Evolutionary conservation across 1,140 invertebrate species (phyloP), one percentile per base, ranked within the genome.

Genomic region (Drosophila simulans): DNA sequence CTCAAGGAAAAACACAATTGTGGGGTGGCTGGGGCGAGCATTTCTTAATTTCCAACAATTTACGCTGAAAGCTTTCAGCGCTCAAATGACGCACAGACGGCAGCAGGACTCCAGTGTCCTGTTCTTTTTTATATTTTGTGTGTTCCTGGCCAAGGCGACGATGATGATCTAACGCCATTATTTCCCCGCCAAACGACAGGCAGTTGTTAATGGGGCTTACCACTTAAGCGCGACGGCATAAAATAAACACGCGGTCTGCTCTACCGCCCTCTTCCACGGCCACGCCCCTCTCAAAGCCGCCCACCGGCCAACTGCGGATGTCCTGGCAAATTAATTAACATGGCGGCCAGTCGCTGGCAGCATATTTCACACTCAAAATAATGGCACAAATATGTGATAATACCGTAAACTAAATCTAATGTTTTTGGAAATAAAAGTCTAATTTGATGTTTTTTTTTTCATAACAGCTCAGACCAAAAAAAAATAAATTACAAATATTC

Each of bases 291-390:
- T 8, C 0, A 7, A 7, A 10, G 0, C 13, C 7, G 2, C 25
- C 49, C 39, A 12, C 2, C 11, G 35, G 20, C 51, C 51, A 40
- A 13, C 56, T 69, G 57, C 84, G 85, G 68, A 89, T 88, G 84
- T 89, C 84, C 84, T 84, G 84, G 85, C 84, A 89, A 89, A 89
- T 89, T 89, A 89, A 89, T 89, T 89, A 89, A 89, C 84, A 89
- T 89, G 73, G 51, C 77, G 84, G 68, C 56, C 71, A 59, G 48
- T 70, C 46, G 46, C 69, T 57, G 43, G 17, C 52, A 71, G 64
- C 35, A 34, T 20, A 49, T 42, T 49, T 3, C 27, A 34, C 68
- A 70, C 64, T 68, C 45, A n/a, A 51, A 66, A 66, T 4, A 37
- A 40, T 17, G 5, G 5, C 17, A 39, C 51, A 25, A 8, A 4